A percentile compares a stretch with the other conserved stretches of the same genome.
Evolutionary conservation across 2,888 invertebrate genomes (phyloP).

Genomic region (Drosophila bunnanda): DNA sequence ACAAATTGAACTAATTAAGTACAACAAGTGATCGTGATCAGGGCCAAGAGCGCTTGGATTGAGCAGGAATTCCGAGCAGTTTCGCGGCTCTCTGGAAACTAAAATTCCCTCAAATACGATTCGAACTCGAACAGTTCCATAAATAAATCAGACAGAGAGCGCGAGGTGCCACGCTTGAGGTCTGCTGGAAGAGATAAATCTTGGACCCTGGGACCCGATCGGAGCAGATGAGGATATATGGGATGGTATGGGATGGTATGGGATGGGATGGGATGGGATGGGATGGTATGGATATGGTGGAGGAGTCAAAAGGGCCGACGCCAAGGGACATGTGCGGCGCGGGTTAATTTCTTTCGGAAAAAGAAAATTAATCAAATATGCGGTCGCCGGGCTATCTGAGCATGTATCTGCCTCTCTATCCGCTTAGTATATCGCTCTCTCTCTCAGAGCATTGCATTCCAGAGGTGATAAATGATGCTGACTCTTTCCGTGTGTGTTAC

Average conservation of each 20-base stretch:
- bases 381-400: conserved; percentile 38
- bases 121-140: conserved; percentile 63
- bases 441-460: conserved; percentile 67
- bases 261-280: no score
- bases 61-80: conserved; percentile 28
- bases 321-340: conserved; percentile 64
- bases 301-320: conserved; percentile 75
- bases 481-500: conserved; percentile 47
- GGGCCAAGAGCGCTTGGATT: conserved; percentile 28
- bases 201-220: conserved; percentile 71
- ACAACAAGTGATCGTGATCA: conserved; percentile 33
- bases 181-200: conserved; percentile 80
- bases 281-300: conserved; percentile 11
- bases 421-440: conserved; percentile 16
- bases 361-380: conserved; percentile 82
- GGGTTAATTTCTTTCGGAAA: conserved; percentile 84
- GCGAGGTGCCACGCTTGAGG: conserved; percentile 75
- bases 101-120: conserved; percentile 31
- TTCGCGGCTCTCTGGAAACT: conserved; percentile 28
- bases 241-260: conserved; percentile 1
- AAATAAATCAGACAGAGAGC: conserved; percentile 79
- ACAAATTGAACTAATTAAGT: conserved; percentile 51
- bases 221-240: conserved; percentile 38
- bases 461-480: conserved; percentile 82
- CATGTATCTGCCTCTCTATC: conserved; percentile 32